phyloP scores from a whole-genome alignment of 2,797 vertebrate species.

The Pangasius krempfi region DNA sequence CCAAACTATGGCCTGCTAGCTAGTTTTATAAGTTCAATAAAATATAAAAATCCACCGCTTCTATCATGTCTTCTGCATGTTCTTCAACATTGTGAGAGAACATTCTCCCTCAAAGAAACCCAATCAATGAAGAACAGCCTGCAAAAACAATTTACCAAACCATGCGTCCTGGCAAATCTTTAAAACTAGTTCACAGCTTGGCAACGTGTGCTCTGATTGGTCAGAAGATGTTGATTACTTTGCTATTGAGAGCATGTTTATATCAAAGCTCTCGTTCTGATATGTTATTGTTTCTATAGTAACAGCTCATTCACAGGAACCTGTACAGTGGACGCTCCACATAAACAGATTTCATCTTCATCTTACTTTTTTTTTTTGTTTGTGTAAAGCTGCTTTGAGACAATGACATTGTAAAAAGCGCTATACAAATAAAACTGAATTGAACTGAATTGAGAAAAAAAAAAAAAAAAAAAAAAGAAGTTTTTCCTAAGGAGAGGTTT shows the following conservation, averaged over 20 bases:
- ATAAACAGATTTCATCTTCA: background rate
- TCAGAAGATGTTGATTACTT: background rate
- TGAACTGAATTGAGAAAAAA: no score
- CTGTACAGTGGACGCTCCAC: background rate
- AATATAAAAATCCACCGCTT: background rate
- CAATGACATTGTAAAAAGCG: no score
- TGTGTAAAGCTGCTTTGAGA: no score
- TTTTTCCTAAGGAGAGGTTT: background rate
- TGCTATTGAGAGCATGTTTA: background rate
- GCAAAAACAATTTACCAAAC: background rate
- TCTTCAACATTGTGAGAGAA: background rate
- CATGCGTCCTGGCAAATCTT: background rate
- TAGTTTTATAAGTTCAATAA: background rate
- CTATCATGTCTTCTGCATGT: background rate
- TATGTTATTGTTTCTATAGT: background rate
- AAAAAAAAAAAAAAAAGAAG: no score
- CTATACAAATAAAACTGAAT: no score
- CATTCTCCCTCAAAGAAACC: background rate
- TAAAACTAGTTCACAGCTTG: background rate
- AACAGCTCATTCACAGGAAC: background rate
- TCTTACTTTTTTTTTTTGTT: no score
- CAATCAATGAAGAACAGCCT: no score
- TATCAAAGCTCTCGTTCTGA: background rate
- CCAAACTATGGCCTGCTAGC: background rate
- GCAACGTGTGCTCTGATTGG: background rate